phyloP scores from a whole-genome alignment of 2,113 vertebrate species.

The Romanogobio albipinnatus region DNA sequence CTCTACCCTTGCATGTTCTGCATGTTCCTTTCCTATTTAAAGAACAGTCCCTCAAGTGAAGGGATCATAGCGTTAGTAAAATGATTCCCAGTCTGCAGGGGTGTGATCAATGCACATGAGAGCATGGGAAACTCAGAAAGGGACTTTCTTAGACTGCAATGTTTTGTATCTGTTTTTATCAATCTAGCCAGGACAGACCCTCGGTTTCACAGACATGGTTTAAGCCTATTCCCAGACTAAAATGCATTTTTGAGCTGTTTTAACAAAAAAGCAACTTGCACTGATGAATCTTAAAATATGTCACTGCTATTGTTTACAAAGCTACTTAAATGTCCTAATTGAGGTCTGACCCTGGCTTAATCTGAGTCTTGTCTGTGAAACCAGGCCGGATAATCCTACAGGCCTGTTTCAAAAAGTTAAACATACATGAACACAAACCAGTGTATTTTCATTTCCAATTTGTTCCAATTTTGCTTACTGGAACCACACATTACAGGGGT shows the following conservation, averaged over 20 bases:
- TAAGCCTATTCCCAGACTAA: too few species aligned
- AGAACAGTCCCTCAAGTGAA: slow-evolving; percentile 8
- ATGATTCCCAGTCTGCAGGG: neutral
- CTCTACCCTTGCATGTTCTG: neutral
- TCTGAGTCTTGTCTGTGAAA: too few species aligned
- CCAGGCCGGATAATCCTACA: neutral
- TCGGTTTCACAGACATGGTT: too few species aligned
- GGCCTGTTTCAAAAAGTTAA: neutral
- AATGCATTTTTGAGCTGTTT: too few species aligned
- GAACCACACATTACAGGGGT: neutral
- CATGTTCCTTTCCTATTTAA: neutral
- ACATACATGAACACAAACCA: neutral
- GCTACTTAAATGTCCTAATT: too few species aligned
- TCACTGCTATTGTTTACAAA: too few species aligned
- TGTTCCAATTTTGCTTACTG: neutral
- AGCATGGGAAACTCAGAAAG: slow-evolving; percentile 31
- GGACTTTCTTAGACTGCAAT: neutral
- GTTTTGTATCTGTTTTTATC: neutral
- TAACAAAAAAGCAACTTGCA: too few species aligned
- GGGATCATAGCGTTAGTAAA: neutral
- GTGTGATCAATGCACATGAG: slow-evolving; percentile 4
- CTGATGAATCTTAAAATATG: too few species aligned
- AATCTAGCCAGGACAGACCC: neutral
- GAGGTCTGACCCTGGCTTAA: too few species aligned
- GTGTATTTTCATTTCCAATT: neutral